Conservation (phyloP, 2,113 vertebrate genomes). For the Oenanthe oenanthe region DNA sequence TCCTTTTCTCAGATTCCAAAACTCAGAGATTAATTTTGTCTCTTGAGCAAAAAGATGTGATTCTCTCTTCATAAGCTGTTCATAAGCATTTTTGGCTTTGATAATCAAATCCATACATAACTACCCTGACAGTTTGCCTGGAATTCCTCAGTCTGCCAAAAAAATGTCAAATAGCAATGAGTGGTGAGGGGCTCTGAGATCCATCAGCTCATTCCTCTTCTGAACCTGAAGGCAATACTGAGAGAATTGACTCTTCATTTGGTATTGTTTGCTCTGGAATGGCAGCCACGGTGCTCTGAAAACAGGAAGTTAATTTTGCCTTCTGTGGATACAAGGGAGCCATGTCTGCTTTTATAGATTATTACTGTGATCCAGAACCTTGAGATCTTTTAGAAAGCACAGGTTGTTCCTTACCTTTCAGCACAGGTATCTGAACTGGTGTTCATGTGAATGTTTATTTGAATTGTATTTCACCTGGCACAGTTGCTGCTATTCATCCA, state of each 20-base stretch:
- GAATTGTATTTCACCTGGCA: constrained; percentile 35
- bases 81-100: neutral
- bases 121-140: neutral
- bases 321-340: neutral
- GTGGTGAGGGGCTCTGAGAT: neutral
- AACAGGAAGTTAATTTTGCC: neutral
- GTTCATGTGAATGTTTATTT: neutral
- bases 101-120: constrained; percentile 6
- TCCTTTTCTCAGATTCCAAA: neutral
- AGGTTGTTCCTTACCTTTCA: constrained; percentile 14
- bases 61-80: neutral
- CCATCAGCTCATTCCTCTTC: neutral
- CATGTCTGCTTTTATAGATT: neutral
- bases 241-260: neutral
- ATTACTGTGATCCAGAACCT: neutral
- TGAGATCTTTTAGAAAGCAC: neutral
- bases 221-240: neutral
- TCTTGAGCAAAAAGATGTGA: neutral
- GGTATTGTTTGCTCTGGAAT: neutral
- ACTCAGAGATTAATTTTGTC: neutral
- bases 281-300: neutral
- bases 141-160: neutral
- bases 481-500: neutral
- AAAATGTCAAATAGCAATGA: neutral
- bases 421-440: neutral